Conservation (phyloP, 1,140 invertebrate species). For the Leptopilina clavipes region DNA sequence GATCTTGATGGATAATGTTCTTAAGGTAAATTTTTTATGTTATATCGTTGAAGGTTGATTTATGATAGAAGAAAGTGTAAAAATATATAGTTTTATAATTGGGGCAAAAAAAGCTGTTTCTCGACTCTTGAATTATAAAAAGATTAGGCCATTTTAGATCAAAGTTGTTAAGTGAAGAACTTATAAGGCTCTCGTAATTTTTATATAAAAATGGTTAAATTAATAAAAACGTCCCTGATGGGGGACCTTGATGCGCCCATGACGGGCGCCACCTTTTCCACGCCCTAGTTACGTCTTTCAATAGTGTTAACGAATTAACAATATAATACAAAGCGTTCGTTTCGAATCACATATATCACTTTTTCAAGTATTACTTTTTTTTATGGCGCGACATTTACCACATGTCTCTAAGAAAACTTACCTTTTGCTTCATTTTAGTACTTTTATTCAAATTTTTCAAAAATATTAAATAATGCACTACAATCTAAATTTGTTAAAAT, state of each 20-base stretch:
- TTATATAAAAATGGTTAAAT: conserved; percentile 17
- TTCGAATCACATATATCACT: not conserved
- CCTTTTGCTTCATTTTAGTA: conserved; percentile 1
- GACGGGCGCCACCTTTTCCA: conserved; percentile 32
- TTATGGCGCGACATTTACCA: not conserved
- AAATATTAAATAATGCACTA: too few species aligned
- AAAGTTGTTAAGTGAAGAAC: not conserved
- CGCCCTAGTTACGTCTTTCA: conserved; percentile 31
- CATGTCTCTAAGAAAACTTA: not conserved
- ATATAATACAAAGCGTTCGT: not conserved
- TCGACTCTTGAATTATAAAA: not conserved
- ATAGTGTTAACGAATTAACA: conserved; percentile 33
- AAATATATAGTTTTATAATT: not conserved
- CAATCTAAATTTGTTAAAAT: too few species aligned
- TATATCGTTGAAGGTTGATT: not conserved
- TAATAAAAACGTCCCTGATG: conserved; percentile 20
- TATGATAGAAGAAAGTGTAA: not conserved
- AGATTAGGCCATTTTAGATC: not conserved
- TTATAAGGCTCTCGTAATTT: conserved; percentile 19
- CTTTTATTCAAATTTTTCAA: too few species aligned
- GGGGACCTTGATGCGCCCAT: conserved; percentile 27
- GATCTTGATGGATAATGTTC: too few species aligned
- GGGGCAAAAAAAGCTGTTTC: too few species aligned
- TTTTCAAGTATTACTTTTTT: conserved; percentile 18
- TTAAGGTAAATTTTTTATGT: too few species aligned